Evolutionary conservation across 2,797 vertebrate species (phyloP).

Genomic region (Tragelaphus eurycerus): DNA sequence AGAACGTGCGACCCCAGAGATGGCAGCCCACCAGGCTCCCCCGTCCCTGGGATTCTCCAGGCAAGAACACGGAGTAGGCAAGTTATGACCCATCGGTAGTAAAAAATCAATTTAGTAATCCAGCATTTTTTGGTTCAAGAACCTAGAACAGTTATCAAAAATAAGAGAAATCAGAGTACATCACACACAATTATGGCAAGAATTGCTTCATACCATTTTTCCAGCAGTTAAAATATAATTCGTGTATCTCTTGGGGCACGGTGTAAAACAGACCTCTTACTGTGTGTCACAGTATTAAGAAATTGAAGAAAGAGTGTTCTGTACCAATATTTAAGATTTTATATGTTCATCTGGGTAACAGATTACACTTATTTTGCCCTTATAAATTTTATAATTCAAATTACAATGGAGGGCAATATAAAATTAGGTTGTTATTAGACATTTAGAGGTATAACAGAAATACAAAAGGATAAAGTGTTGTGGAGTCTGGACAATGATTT

Average conservation of each 20-base stretch:
- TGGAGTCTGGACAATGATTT: background rate
- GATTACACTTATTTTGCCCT: background rate
- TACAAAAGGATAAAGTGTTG: background rate
- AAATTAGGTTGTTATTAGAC: background rate
- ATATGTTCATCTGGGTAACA: conserved; percentile 1
- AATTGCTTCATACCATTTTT: background rate
- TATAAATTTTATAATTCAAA: background rate
- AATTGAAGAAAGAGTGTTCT: background rate
- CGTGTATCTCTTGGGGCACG: background rate
- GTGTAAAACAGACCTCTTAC: background rate
- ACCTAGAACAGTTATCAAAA: background rate
- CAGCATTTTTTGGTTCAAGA: background rate
- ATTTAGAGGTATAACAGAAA: conserved; percentile 19
- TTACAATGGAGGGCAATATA: background rate
- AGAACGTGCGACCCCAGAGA: too few species aligned
- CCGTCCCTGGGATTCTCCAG: too few species aligned
- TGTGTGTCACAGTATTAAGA: background rate
- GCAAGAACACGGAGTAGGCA: too few species aligned
- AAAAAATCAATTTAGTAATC: background rate
- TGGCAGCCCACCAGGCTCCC: too few species aligned
- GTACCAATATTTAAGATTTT: background rate
- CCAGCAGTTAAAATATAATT: background rate
- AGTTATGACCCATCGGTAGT: background rate
- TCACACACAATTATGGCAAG: background rate
- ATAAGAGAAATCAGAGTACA: background rate